Evolutionary conservation across 2,888 invertebrate species (phyloP), one percentile per base, ranked within the genome.

Genomic region (Mythimna albipuncta): DNA sequence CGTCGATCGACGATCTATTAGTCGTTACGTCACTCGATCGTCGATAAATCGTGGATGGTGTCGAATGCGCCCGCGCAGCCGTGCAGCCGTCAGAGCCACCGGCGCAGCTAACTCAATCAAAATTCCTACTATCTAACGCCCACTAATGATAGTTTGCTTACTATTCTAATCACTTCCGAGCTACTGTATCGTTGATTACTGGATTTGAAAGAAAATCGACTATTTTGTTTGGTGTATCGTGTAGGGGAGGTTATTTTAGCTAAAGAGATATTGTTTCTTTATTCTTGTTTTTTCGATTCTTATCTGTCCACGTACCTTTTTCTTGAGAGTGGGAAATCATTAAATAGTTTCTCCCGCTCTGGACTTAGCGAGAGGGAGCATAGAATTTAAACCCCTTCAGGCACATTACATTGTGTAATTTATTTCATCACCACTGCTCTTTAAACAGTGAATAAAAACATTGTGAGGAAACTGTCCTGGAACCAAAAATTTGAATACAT

Each of bases 41-140:
- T 57, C 82, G 83, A 85, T 85, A 83, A 85, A 83, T 83, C 78
- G 76, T 86, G 66, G 84, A 72, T 76, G 86, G 86, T 79, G 86
- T 85, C 72, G 80, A 83, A 78, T 72, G 88, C 82, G 80, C 68
- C 72, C 57, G 79, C 73, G 84, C 76, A 81, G 67, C 71, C 65
- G 75, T 69, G 81, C 78, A 80, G 70, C 74, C 71, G 78, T 76
- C 80, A 64, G 77, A 82, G 75, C 83, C 75, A 83, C 74, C 76
- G 82, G 83, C 64, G 79, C 79, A 79, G 84, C 77, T 86, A 90
- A 90, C 90, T 92, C 87, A 92, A 93, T 93, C 91, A 91, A 92
- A 90, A 92, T 92, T 91, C 91, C 88, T 86, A 59, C 75, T 81
- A 75, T 79, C 77, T 71, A 84, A 76, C 84, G 86, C 85, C 87